A percentile compares a stretch with the other conserved stretches of the same genome.
These are phyloP conservation scores for Diadema setosum DNA, from an alignment of 35 echinoderm and acorn worm genomes.

Conservation along the genomic window DNA sequence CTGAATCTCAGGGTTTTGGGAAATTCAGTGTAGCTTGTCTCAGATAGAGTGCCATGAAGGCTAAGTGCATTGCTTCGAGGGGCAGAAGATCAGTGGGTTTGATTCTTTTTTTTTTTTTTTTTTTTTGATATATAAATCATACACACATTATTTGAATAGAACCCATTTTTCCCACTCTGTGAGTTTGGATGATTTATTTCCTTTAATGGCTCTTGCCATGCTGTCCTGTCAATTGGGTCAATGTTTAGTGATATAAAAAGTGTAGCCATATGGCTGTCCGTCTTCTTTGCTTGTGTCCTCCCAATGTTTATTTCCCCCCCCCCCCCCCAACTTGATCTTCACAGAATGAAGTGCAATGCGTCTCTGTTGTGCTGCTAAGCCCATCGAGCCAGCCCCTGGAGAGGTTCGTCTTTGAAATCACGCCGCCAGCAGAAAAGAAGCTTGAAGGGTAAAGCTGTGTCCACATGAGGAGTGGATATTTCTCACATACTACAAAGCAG, in stretches of 20 bases:
- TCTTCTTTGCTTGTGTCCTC: too few relatives aligned
- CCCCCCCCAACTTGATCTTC: background rate
- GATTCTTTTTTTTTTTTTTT: too few relatives aligned
- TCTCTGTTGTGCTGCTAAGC: conserved; percentile 56
- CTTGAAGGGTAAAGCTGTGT: background rate
- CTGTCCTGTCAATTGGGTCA: background rate
- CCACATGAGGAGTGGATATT: too few relatives aligned
- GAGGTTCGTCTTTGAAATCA: conserved; percentile 90
- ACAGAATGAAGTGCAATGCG: conserved; percentile 70
- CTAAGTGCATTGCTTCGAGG: too few relatives aligned
- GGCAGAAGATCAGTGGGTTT: too few relatives aligned
- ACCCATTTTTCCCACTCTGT: too few relatives aligned
- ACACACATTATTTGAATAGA: too few relatives aligned
- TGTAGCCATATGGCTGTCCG: background rate
- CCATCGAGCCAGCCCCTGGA: conserved; percentile 56
- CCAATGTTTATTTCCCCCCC: background rate
- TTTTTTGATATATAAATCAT: too few relatives aligned
- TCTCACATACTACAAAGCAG: too few relatives aligned
- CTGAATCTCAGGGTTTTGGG: too few relatives aligned
- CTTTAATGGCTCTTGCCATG: background rate
- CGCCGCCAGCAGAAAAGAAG: background rate
- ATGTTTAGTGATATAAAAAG: background rate
- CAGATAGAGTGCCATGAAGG: too few relatives aligned
- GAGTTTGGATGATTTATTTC: background rate
- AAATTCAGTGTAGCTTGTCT: too few relatives aligned